phyloP scores from a whole-genome alignment of 1,140 invertebrate genomes.

The Caerostris extrusa region DNA sequence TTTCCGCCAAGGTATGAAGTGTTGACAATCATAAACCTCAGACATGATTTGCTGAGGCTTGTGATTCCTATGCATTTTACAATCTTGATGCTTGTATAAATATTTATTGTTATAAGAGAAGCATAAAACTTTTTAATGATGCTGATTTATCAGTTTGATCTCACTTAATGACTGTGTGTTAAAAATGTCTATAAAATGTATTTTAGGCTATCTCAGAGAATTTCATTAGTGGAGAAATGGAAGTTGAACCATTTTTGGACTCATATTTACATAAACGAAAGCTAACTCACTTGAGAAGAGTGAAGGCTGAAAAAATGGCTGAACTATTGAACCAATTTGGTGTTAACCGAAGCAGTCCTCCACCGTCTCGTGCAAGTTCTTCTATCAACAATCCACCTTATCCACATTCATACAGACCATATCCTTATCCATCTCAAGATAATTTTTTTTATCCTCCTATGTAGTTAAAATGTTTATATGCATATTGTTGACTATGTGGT shows the following conservation, averaged over 20 bases:
- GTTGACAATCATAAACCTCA: too few species aligned
- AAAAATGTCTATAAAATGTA: not conserved
- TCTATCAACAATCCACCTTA: slow-evolving; percentile 41
- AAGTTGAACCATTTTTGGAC: slow-evolving; percentile 90
- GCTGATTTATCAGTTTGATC: too few species aligned
- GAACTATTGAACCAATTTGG: slow-evolving; percentile 85
- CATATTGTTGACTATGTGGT: not conserved
- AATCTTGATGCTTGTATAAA: too few species aligned
- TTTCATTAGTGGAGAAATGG: slow-evolving; percentile 88
- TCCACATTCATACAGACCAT: slow-evolving; percentile 40
- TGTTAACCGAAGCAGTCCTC: not conserved
- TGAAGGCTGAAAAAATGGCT: slow-evolving; percentile 93
- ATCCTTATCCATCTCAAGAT: not conserved
- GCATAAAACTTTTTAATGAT: too few species aligned
- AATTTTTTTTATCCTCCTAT: slow-evolving; percentile 43
- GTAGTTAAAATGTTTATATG: not conserved
- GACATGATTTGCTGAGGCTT: too few species aligned
- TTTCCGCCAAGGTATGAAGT: too few species aligned
- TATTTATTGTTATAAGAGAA: too few species aligned
- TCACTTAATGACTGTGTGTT: too few species aligned
- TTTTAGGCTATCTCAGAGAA: slow-evolving; percentile 85
- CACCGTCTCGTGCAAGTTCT: not conserved
- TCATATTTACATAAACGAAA: slow-evolving; percentile 88
- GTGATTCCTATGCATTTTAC: too few species aligned
- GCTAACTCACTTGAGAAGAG: slow-evolving; percentile 89